phyloP scores from a whole-genome alignment of 2,113 vertebrate species.

The Paramormyrops kingsleyae region DNA sequence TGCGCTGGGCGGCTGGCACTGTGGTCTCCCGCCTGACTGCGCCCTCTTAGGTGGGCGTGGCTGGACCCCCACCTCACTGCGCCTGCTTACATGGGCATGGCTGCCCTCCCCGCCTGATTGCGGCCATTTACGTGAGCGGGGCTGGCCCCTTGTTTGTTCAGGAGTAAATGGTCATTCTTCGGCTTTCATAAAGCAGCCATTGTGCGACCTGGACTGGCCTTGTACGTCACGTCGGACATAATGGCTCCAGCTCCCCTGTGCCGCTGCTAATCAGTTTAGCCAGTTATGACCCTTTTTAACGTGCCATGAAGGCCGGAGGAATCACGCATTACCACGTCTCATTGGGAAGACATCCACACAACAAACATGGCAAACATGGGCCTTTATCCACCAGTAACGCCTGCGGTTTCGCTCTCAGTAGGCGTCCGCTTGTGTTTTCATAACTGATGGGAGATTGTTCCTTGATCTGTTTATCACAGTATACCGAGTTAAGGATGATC shows the following conservation, averaged over 20 bases:
- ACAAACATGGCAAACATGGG: background rate
- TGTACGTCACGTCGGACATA: constrained; percentile 34
- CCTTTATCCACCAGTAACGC: constrained; percentile 6
- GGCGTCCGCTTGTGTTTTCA: constrained; percentile 12
- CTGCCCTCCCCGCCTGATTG: background rate
- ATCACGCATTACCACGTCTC: constrained; percentile 23
- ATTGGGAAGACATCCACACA: background rate
- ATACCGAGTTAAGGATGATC: constrained; percentile 26
- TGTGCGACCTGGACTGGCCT: background rate
- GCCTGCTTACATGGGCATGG: background rate
- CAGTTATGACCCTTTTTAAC: constrained; percentile 28
- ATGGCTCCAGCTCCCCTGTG: constrained; percentile 34
- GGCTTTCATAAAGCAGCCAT: background rate
- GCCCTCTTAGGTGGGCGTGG: constrained; percentile 23
- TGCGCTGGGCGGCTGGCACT: background rate
- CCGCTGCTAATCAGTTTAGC: constrained; percentile 25
- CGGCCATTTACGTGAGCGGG: background rate
- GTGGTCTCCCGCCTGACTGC: background rate
- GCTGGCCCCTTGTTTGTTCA: background rate
- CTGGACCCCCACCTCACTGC: background rate
- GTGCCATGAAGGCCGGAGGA: constrained; percentile 6
- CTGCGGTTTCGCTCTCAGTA: constrained; percentile 4
- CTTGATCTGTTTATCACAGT: constrained; percentile 12
- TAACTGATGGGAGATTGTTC: background rate
- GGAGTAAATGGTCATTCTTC: background rate